Conservation (phyloP, 1,140 invertebrate genomes). For the Trinorchestia longiramus region DNA sequence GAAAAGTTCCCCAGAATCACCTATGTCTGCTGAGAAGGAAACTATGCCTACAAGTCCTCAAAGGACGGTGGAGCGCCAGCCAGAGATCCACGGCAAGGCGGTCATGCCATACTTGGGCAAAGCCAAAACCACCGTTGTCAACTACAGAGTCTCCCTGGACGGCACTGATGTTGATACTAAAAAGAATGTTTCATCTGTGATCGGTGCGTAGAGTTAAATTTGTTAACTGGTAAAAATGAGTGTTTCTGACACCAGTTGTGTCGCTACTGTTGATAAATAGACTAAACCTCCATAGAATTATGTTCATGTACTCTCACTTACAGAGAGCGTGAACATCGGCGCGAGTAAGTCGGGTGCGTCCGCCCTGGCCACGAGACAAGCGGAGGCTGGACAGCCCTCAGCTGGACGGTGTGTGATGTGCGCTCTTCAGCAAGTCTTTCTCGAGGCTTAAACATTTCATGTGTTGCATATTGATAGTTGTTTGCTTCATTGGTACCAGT, state of each 20-base stretch:
- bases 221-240: background rate
- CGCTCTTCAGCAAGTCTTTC: background rate
- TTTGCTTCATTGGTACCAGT: too few species aligned
- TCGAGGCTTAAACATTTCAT: too few species aligned
- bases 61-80: background rate
- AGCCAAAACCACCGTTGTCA: slow-evolving; percentile 15
- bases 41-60: background rate
- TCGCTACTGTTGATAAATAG: too few species aligned
- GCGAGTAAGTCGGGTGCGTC: background rate
- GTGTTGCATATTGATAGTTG: too few species aligned
- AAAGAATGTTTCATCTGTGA: slow-evolving; percentile 18
- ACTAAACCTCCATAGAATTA: background rate
- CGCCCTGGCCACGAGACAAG: background rate
- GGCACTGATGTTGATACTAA: background rate
- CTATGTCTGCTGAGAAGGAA: background rate
- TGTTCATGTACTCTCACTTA: background rate
- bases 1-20: background rate
- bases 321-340: slow-evolving; percentile 35
- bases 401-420: background rate
- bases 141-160: slow-evolving; percentile 33
- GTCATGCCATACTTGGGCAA: slow-evolving; percentile 27
- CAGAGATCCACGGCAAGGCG: slow-evolving; percentile 17
- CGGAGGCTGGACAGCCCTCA: background rate
- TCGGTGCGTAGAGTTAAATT: background rate
- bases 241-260: too few species aligned